Conservation (phyloP, 2,113 vertebrate species). For the Nothoprocta perdicaria region DNA sequence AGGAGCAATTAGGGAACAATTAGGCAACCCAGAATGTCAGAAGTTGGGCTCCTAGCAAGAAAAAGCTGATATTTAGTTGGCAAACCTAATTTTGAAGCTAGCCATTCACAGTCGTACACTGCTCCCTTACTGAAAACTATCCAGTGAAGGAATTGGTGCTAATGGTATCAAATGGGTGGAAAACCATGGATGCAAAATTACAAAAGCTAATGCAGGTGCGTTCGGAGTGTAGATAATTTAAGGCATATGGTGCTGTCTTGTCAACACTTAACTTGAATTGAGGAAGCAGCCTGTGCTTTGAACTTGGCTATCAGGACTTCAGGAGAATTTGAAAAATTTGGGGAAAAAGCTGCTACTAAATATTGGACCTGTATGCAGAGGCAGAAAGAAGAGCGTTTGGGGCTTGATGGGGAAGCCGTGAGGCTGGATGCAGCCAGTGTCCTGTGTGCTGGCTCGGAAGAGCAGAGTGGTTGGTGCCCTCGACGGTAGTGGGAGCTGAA, state of each 20-base stretch:
- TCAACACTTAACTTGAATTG: background rate
- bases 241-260: background rate
- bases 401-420: background rate
- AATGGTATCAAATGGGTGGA: background rate
- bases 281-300: background rate
- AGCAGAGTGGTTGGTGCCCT: background rate
- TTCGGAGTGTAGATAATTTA: background rate
- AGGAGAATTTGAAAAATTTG: background rate
- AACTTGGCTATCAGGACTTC: background rate
- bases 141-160: background rate
- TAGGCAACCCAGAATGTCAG: background rate
- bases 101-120: background rate
- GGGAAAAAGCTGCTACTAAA: background rate
- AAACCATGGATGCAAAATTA: background rate
- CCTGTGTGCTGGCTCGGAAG: background rate
- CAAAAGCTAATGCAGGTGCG: accelerated
- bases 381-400: background rate
- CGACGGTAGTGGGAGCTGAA: background rate
- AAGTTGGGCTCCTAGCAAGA: background rate
- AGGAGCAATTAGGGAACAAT: no score
- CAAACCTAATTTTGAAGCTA: constrained; percentile 47
- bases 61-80: constrained; percentile 22
- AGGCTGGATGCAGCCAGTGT: background rate
- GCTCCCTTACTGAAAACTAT: background rate
- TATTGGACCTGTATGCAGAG: background rate